Percentiles rank a stretch among this genome's conserved stretches.
Evolutionary conservation across 2,113 vertebrate species (phyloP).

Genomic region (Gorilla gorilla): DNA sequence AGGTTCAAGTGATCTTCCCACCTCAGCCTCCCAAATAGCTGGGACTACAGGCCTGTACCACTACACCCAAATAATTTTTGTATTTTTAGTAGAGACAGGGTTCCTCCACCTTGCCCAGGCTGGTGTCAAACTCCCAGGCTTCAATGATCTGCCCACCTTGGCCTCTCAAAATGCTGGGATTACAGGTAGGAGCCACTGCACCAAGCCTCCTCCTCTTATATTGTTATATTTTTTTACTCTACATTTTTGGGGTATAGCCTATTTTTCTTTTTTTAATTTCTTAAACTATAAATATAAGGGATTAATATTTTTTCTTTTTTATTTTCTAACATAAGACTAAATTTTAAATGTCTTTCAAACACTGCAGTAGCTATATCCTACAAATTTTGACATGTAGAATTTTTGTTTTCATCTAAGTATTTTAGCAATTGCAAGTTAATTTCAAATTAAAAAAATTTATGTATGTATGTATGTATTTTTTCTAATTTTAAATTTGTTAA

Average conservation of each 20-base stretch:
- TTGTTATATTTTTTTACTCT: background rate
- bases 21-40: no score
- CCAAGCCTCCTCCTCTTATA: no score
- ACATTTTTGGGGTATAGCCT: background rate
- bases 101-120: no score
- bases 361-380: background rate
- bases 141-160: no score
- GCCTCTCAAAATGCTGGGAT: no score
- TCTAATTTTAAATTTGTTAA: background rate
- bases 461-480: background rate
- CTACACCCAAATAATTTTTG: no score
- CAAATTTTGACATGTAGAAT: background rate
- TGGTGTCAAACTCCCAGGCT: no score
- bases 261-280: background rate
- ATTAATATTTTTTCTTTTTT: background rate
- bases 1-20: no score
- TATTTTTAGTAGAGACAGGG: no score
- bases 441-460: background rate
- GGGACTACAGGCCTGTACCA: no score
- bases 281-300: background rate
- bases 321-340: background rate
- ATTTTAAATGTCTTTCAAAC: background rate
- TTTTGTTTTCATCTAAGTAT: background rate
- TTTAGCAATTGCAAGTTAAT: background rate
- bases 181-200: no score